Conservation (phyloP, 2,797 vertebrate genomes). For the Cyclura pinguis region DNA sequence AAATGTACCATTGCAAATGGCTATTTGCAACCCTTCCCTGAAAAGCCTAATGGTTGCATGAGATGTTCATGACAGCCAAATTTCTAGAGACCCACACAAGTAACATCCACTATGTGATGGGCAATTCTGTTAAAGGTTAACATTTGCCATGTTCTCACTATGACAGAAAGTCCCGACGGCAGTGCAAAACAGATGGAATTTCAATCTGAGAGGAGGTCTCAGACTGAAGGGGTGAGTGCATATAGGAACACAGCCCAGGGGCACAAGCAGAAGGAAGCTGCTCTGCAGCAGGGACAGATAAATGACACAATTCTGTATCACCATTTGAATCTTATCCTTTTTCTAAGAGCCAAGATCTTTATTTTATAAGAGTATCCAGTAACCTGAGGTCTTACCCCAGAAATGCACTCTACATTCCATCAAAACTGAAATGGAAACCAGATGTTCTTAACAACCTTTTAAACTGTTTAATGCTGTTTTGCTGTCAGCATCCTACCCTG, state of each 20-base stretch:
- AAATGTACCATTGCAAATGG: slow-evolving; percentile 58
- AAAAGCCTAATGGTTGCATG: slow-evolving; percentile 52
- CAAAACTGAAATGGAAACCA: background rate
- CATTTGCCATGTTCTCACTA: slow-evolving; percentile 3
- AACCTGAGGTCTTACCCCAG: background rate
- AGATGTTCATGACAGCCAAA: slow-evolving; percentile 43
- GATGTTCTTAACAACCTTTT: background rate
- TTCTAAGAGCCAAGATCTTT: background rate
- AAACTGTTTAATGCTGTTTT: no score
- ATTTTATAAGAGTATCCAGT: background rate
- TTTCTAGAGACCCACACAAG: slow-evolving; percentile 51
- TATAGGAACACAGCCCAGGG: background rate
- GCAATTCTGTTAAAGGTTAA: slow-evolving; percentile 43
- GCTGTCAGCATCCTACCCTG: no score
- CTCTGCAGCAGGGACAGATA: background rate
- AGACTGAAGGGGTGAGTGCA: slow-evolving; percentile 10
- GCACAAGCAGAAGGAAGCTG: slow-evolving; percentile 11
- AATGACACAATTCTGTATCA: slow-evolving; percentile 7
- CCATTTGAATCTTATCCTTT: slow-evolving; percentile 10
- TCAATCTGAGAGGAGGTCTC: background rate
- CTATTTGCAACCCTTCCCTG: slow-evolving; percentile 65
- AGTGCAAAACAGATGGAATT: slow-evolving; percentile 3
- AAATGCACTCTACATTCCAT: background rate
- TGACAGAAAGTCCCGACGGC: background rate
- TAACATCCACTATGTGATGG: slow-evolving; percentile 21